phyloP scores from a whole-genome alignment of 2,113 vertebrate species.

The Butastur rufipennis region DNA sequence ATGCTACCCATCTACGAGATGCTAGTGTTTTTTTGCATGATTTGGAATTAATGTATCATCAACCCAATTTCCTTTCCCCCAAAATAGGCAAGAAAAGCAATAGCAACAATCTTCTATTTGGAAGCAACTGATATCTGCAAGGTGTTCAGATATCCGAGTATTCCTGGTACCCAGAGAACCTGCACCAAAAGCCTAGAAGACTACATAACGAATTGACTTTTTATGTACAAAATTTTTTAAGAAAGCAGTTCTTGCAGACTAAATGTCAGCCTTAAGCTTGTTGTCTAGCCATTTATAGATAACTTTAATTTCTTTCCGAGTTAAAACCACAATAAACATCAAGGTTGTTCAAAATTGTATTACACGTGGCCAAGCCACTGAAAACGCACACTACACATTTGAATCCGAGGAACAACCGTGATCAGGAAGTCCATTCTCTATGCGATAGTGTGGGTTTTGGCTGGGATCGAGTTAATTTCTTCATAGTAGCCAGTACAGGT shows the following conservation, averaged over 20 bases:
- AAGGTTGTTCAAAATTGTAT: neutral
- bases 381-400: neutral
- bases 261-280: neutral
- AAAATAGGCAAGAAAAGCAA: neutral
- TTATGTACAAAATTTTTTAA: neutral
- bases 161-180: neutral
- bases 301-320: neutral
- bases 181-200: neutral
- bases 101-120: neutral
- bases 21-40: neutral
- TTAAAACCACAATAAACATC: neutral
- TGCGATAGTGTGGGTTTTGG: rapidly evolving
- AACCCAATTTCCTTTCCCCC: neutral
- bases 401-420: neutral
- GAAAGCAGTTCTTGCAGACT: neutral
- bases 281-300: neutral
- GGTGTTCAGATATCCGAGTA: neutral
- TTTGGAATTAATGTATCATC: neutral
- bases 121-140: neutral
- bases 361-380: neutral
- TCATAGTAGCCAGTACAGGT: too few relatives aligned
- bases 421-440: neutral
- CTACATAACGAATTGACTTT: neutral
- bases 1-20: neutral
- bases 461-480: too few relatives aligned